Evolutionary conservation across 2,113 vertebrate species (phyloP).

Genomic region (Chrysochloris asiatica): DNA sequence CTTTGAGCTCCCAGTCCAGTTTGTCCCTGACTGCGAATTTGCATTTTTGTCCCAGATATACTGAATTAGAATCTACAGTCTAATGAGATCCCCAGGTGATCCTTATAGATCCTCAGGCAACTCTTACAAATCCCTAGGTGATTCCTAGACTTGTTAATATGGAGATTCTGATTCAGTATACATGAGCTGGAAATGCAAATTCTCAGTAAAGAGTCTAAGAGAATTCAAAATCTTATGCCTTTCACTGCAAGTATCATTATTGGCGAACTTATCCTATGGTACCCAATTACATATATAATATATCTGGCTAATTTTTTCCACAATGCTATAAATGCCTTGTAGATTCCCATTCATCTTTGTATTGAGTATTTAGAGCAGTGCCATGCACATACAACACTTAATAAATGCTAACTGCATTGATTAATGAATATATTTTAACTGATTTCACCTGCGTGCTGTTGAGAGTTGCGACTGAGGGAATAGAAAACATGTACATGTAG

Average conservation of each 20-base stretch:
- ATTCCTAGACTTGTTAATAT: too few relatives aligned
- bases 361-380: background rate
- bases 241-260: too few relatives aligned
- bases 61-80: too few relatives aligned
- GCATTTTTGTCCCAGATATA: too few relatives aligned
- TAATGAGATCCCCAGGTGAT: too few relatives aligned
- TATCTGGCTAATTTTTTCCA: conserved; percentile 2
- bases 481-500: background rate
- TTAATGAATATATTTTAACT: conserved; percentile 12
- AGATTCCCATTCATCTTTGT: background rate
- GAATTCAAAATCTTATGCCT: too few relatives aligned
- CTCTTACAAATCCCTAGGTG: too few relatives aligned
- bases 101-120: too few relatives aligned
- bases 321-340: background rate
- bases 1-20: too few relatives aligned
- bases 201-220: background rate
- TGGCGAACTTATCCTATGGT: background rate
- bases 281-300: background rate
- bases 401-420: conserved; percentile 4
- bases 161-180: too few relatives aligned
- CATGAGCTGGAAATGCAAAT: too few relatives aligned
- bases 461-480: background rate
- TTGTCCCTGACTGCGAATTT: background rate
- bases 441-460: background rate
- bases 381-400: background rate